A percentile compares a stretch with the other conserved stretches of the same genome.
Evolutionary conservation across 2,888 invertebrate genomes (phyloP).

Genomic region (Acleris literana): DNA sequence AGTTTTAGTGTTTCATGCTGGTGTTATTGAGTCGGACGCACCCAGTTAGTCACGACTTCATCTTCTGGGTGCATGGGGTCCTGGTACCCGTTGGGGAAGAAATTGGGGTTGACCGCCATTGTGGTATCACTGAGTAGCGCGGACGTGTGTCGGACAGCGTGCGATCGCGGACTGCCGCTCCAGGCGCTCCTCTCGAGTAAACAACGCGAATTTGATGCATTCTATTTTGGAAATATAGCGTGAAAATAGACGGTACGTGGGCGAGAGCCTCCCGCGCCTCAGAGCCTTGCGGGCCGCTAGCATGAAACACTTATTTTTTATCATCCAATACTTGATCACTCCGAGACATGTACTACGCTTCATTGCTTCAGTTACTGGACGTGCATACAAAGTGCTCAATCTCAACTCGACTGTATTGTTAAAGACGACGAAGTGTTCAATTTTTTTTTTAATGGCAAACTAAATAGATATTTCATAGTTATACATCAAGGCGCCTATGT

Average conservation of each 20-base stretch:
- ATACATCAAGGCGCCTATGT: too few species aligned
- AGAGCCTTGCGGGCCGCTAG: constrained; percentile 60
- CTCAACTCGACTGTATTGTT: too few species aligned
- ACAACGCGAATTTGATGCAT: constrained; percentile 79
- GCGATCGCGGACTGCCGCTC: constrained; percentile 74
- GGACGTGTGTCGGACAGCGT: constrained; percentile 72
- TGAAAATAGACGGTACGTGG: constrained; percentile 72
- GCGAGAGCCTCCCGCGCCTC: constrained; percentile 63
- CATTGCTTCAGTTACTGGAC: constrained; percentile 4
- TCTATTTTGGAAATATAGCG: constrained; percentile 82
- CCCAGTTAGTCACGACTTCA: constrained; percentile 85
- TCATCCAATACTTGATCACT: constrained; percentile 41
- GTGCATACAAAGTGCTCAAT: background rate
- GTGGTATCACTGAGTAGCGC: constrained; percentile 59
- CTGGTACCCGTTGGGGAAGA: constrained; percentile 82
- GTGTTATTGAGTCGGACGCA: constrained; percentile 63
- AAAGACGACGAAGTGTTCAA: too few species aligned
- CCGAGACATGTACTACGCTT: constrained; percentile 1
- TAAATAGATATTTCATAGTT: too few species aligned
- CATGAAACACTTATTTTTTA: constrained; percentile 53
- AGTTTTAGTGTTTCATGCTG: constrained; percentile 14
- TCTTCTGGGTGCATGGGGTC: constrained; percentile 82
- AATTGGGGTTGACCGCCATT: constrained; percentile 77
- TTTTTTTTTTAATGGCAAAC: too few species aligned
- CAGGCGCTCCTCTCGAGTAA: constrained; percentile 74